phyloP scores from a whole-genome alignment of 2,888 invertebrate genomes.

The Elmis aenea region DNA sequence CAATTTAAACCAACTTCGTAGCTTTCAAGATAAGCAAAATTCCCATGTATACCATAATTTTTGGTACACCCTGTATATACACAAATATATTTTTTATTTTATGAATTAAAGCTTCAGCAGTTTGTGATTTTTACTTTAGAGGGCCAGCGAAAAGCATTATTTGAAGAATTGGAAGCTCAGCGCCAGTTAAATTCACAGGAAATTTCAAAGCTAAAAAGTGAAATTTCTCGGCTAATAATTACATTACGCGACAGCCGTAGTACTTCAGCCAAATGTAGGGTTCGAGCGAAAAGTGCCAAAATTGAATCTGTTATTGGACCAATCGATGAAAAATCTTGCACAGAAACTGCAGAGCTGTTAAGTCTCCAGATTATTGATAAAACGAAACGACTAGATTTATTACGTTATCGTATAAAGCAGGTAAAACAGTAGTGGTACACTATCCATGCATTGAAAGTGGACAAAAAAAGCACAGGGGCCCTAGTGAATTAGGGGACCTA shows the following conservation, averaged over 20 bases:
- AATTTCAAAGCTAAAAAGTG: slow-evolving; percentile 67
- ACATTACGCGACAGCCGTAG: slow-evolving; percentile 56
- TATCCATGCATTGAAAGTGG: too few relatives aligned
- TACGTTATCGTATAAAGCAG: slow-evolving; percentile 64
- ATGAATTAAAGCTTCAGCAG: too few relatives aligned
- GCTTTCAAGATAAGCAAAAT: too few relatives aligned
- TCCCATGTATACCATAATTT: too few relatives aligned
- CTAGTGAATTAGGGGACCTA: too few relatives aligned
- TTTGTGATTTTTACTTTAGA: slow-evolving; percentile 59
- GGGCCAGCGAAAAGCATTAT: slow-evolving; percentile 79
- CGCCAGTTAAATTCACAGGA: slow-evolving; percentile 66
- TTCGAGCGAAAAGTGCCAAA: slow-evolving; percentile 29
- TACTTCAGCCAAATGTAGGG: slow-evolving; percentile 37
- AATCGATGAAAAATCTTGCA: slow-evolving; percentile 47
- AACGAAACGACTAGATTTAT: slow-evolving; percentile 67
- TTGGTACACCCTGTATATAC: too few relatives aligned
- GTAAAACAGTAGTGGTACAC: too few relatives aligned
- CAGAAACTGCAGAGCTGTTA: slow-evolving; percentile 52
- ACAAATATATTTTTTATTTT: too few relatives aligned
- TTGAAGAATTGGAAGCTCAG: slow-evolving; percentile 74
- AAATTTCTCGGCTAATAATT: slow-evolving; percentile 59
- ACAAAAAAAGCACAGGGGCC: too few relatives aligned
- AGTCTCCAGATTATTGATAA: slow-evolving; percentile 68
- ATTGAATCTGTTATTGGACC: slow-evolving; percentile 43
- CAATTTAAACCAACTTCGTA: too few relatives aligned